Evolutionary conservation across 2,797 vertebrate genomes (phyloP).

Genomic region (Danio jaintianensis): DNA sequence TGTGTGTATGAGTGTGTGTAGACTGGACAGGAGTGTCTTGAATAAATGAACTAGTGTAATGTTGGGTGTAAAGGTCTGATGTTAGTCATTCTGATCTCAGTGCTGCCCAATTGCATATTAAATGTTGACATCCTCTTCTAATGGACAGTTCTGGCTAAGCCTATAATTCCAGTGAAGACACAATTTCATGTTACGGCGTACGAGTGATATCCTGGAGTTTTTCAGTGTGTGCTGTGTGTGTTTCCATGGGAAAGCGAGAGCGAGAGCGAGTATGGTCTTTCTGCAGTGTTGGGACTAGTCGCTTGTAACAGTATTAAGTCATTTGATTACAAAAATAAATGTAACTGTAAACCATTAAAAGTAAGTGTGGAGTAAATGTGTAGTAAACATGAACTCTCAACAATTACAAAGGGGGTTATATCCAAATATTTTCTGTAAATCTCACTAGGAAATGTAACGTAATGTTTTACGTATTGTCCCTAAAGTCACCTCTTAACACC

Average conservation of each 20-base stretch:
- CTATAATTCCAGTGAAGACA: constrained; percentile 5
- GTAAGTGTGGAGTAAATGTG: too few species aligned
- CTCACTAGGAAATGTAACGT: too few species aligned
- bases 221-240: too few species aligned
- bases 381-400: too few species aligned
- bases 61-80: constrained; percentile 33
- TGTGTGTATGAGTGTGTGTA: constrained; percentile 40
- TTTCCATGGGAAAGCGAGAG: background rate
- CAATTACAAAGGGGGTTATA: too few species aligned
- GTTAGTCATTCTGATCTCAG: background rate
- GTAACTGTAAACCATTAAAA: too few species aligned
- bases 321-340: too few species aligned
- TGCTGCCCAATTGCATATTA: background rate
- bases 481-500: too few species aligned
- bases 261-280: background rate
- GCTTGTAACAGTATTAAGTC: too few species aligned
- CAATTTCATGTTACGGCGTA: background rate
- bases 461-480: too few species aligned
- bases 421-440: too few species aligned
- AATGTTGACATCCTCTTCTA: background rate
- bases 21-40: constrained; percentile 30
- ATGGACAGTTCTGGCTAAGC: background rate
- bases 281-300: background rate
- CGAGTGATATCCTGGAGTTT: background rate
- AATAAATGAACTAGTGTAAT: constrained; percentile 23